phyloP scores from a whole-genome alignment of 2,797 vertebrate species.

The Gila robusta region DNA sequence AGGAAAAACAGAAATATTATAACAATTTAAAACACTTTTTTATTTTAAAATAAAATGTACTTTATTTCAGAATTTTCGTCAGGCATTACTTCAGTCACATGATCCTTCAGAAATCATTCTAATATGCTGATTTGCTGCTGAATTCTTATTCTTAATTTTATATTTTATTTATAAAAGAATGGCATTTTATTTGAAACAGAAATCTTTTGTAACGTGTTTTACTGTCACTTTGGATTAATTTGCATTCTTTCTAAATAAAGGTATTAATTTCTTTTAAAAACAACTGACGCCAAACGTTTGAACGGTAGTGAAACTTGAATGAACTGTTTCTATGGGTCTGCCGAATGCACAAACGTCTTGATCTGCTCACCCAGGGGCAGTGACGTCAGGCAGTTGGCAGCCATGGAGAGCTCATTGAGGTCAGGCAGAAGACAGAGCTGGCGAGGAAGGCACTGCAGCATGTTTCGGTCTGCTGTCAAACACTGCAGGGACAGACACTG shows the following conservation, averaged over 20 bases:
- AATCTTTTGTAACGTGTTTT: background rate
- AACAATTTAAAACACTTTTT: background rate
- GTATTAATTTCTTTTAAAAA: too few relatives aligned
- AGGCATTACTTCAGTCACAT: background rate
- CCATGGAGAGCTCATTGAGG: slow-evolving; percentile 97
- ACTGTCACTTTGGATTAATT: background rate
- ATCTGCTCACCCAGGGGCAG: slow-evolving; percentile 89
- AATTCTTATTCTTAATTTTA: background rate
- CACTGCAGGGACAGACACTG: slow-evolving; percentile 93
- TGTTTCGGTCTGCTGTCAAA: slow-evolving; percentile 92
- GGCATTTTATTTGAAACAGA: background rate
- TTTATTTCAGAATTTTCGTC: background rate
- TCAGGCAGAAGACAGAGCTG: slow-evolving; percentile 93
- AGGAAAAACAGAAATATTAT: background rate
- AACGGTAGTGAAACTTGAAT: background rate
- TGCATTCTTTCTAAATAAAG: background rate
- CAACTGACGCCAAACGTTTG: background rate
- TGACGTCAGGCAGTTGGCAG: slow-evolving; percentile 90
- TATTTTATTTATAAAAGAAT: too few relatives aligned
- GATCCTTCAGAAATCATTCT: background rate
- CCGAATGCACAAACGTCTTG: background rate
- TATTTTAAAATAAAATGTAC: background rate
- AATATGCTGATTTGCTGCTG: background rate
- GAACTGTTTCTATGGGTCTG: background rate
- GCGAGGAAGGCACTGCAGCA: slow-evolving; percentile 86